Evolutionary conservation across 2,888 invertebrate genomes (phyloP).

Genomic region (Drosophila pseudotalamancana): DNA sequence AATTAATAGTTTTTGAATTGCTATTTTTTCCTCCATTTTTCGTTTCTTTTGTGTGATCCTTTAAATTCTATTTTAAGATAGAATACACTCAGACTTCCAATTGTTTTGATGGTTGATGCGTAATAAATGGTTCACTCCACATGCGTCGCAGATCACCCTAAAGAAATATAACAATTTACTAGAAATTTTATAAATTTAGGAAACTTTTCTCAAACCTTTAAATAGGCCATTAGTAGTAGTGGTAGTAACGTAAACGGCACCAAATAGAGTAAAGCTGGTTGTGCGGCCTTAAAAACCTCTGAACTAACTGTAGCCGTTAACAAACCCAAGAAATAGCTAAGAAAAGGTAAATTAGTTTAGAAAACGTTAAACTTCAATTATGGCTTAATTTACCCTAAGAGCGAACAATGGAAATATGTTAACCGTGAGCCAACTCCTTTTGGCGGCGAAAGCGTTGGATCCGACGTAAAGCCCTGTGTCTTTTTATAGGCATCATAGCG

Average conservation of each 20-base stretch:
- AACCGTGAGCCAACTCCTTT: constrained; percentile 87
- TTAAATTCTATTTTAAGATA: constrained; percentile 56
- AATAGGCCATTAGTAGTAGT: constrained; percentile 98
- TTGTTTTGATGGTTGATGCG: constrained; percentile 92
- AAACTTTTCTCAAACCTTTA: constrained; percentile 89
- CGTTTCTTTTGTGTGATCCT: constrained; percentile 29
- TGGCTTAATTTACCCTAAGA: constrained; percentile 88
- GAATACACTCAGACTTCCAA: constrained; percentile 89
- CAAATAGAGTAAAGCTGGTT: constrained; percentile 97
- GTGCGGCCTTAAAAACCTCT: constrained; percentile 99
- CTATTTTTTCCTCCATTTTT: constrained; percentile 31
- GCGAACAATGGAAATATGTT: constrained; percentile 99
- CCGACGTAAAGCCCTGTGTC: constrained; percentile 86
- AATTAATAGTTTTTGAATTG: constrained; percentile 52
- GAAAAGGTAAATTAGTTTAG: background rate
- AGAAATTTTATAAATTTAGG: background rate
- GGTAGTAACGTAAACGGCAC: constrained; percentile 99
- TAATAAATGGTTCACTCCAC: constrained; percentile 98
- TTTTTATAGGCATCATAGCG: constrained; percentile 99
- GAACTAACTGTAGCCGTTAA: constrained; percentile 98
- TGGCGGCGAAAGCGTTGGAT: constrained; percentile 86
- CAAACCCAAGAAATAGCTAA: constrained; percentile 94
- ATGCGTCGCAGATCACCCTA: constrained; percentile 98
- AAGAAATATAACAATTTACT: constrained; percentile 62
- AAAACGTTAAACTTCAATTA: background rate